phyloP scores from a whole-genome alignment of 1,140 invertebrate genomes.

The Phenacoccus solenopsis region DNA sequence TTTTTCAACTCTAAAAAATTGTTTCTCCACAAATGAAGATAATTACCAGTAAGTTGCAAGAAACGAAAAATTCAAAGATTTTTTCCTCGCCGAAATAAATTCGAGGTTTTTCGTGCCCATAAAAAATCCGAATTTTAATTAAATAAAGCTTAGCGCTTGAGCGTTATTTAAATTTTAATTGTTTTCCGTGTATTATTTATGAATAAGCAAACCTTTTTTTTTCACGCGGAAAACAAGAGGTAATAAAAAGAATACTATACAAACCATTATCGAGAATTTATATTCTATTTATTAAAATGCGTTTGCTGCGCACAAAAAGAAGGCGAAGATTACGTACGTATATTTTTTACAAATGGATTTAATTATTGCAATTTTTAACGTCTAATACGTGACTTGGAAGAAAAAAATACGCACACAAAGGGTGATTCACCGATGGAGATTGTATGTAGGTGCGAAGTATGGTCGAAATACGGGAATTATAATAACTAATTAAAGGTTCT shows the following conservation, averaged over 20 bases:
- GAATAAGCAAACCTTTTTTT: neutral
- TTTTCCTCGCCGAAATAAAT: too few species aligned
- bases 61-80: too few species aligned
- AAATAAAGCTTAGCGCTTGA: neutral
- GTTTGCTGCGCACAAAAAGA: neutral
- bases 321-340: neutral
- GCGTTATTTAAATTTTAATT: neutral
- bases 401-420: too few species aligned
- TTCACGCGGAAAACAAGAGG: neutral
- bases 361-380: neutral
- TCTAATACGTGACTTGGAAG: neutral
- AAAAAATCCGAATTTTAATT: neutral
- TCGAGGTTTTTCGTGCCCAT: too few species aligned
- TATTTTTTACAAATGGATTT: neutral
- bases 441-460: too few species aligned
- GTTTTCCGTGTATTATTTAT: slow-evolving; percentile 3
- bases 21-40: too few species aligned
- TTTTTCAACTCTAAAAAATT: too few species aligned
- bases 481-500: too few species aligned
- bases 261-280: neutral
- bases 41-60: too few species aligned
- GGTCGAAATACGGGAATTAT: too few species aligned
- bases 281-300: neutral
- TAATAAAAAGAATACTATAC: neutral
- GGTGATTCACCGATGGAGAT: too few species aligned